Evolutionary conservation across 2,113 vertebrate species (phyloP).

Genomic region (Brachyhypopomus gauderio): DNA sequence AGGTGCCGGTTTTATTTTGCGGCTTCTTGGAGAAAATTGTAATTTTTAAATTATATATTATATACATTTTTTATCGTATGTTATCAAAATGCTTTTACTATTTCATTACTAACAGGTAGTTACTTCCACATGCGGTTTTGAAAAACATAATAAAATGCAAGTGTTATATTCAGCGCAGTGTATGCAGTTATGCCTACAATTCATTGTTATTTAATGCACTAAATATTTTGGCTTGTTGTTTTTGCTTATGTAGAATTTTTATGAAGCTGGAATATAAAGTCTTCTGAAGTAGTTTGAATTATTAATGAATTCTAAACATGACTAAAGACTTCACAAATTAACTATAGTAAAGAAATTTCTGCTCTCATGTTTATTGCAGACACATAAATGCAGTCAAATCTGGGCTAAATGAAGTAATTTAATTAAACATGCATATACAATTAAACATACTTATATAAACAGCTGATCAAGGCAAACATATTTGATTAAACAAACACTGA

Average conservation of each 20-base stretch:
- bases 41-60: too few species aligned
- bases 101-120: constrained; percentile 45
- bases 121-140: constrained; percentile 32
- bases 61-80: too few species aligned
- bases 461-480: not conserved
- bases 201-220: not conserved
- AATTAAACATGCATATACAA: constrained; percentile 53
- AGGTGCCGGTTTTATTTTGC: constrained; percentile 48
- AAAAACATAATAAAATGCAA: not conserved
- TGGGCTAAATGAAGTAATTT: constrained; percentile 60
- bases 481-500: not conserved
- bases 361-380: constrained; percentile 51
- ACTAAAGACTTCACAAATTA: constrained; percentile 42
- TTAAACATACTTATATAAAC: constrained; percentile 45
- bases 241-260: not conserved
- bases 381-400: constrained; percentile 37
- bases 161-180: not conserved
- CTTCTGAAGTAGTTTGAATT: not conserved
- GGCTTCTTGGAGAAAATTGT: constrained; percentile 24
- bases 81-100: constrained; percentile 41
- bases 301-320: constrained; percentile 21
- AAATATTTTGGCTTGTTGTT: not conserved
- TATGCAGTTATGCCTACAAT: not conserved
- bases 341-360: constrained; percentile 51
- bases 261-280: constrained; percentile 4